A percentile compares a stretch with the other conserved stretches of the same genome.
Conservation (phyloP, 2,888 invertebrate genomes). For the Morpho helenor region DNA sequence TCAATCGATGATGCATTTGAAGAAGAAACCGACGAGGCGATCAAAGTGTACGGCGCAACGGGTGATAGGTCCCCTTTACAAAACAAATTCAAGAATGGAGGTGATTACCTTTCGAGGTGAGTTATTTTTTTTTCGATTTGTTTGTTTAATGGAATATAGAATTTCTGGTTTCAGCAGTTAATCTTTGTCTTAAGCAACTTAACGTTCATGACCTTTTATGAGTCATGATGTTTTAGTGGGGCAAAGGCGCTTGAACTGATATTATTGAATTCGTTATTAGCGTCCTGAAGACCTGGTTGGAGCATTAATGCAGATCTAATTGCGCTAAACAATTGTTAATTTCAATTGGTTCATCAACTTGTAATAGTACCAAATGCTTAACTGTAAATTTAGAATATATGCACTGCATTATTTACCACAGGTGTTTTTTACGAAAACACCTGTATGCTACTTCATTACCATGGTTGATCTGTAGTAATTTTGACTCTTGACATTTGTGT, state of each 20-base stretch:
- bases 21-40: conserved; percentile 87
- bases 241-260: conserved; percentile 61
- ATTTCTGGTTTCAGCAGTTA: conserved; percentile 1
- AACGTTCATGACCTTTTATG: conserved; percentile 61
- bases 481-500: too few species aligned
- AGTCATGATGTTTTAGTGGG: conserved; percentile 54
- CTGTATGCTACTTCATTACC: too few species aligned
- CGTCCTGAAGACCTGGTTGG: conserved; percentile 32
- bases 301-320: conserved; percentile 37
- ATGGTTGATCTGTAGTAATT: too few species aligned
- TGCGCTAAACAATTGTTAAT: conserved; percentile 43
- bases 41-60: conserved; percentile 87
- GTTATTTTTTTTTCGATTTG: conserved; percentile 19
- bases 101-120: conserved; percentile 64
- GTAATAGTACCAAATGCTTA: conserved; percentile 2
- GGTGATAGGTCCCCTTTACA: conserved; percentile 84
- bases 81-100: conserved; percentile 68
- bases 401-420: not conserved
- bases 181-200: conserved; percentile 27
- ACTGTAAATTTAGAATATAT: conserved; percentile 1
- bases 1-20: conserved; percentile 92
- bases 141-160: conserved; percentile 7
- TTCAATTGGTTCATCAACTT: conserved; percentile 27
- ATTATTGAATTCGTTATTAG: conserved; percentile 22
- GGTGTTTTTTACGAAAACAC: too few species aligned